Evolutionary conservation across 2,888 invertebrate genomes (phyloP), one percentile per base, ranked within the genome.

Genomic region (Philereme transversata): DNA sequence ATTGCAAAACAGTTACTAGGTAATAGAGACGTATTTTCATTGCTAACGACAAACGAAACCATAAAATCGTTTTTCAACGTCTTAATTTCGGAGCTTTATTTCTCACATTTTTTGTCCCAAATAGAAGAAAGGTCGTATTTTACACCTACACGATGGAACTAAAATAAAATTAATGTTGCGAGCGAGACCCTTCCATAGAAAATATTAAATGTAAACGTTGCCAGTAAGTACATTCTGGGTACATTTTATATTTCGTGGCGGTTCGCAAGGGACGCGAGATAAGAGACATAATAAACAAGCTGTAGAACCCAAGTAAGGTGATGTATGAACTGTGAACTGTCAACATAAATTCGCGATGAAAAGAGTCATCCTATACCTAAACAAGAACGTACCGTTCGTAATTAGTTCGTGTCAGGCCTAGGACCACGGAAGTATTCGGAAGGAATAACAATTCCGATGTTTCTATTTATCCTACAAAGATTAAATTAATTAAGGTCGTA

Each of bases 111-210:
- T 57, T 54, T n/a, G 34, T 35, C 52, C 51, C 10, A 33, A 46
- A 53, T 35, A 40, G 40, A 46, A 46, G 35, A 55, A 55, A 49
- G 51, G 55, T 49, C 60, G 36, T 60, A 68, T 72, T 68, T 70
- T 67, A 71, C 65, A 75, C 69, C 69, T 64, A 69, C 64, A 65
- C 68, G 67, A 67, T 66, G 35, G 62, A 73, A 68, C 68, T 70
- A 68, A 70, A 74, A 74, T 68, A 69, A 69, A 71, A 69, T 68
- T 69, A 71, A 71, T 71, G 64, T 65, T 53, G 58, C 57, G 62
- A 58, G 56, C 65, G 62, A 64, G 69, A 67, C 67, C 73, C 69
- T 70, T 48, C 55, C 59, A 58, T 67, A 76, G 57, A 65, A 62
- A 66, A 70, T 67, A 64, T 71, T 65, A 67, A 52, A 70, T 62